Evolutionary conservation across 2,888 invertebrate genomes (phyloP).

Genomic region (Graphium colonna): DNA sequence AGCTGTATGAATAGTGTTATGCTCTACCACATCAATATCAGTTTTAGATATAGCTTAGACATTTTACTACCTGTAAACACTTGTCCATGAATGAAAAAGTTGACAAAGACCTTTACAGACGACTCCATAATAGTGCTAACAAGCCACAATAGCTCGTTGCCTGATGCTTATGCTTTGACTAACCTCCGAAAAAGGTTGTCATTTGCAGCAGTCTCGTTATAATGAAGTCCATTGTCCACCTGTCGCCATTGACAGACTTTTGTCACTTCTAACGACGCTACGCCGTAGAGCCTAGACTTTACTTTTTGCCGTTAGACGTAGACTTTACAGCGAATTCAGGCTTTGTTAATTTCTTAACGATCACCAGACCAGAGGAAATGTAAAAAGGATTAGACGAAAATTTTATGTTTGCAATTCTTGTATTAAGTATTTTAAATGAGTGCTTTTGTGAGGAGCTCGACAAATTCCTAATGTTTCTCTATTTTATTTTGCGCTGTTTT

Average conservation of each 20-base stretch:
- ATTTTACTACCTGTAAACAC: too few relatives aligned
- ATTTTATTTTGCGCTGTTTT: too few relatives aligned
- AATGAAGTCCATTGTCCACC: not conserved
- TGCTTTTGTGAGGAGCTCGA: too few relatives aligned
- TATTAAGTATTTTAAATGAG: too few relatives aligned
- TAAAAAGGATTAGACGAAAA: too few relatives aligned
- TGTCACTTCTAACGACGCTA: slow-evolving; percentile 14
- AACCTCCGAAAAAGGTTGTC: not conserved
- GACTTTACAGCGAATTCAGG: slow-evolving; percentile 3
- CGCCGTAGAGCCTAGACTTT: too few relatives aligned
- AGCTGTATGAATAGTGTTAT: too few relatives aligned
- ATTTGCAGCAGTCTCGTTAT: not conserved
- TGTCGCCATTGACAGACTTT: slow-evolving; percentile 23
- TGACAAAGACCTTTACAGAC: not conserved
- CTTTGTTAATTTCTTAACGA: not conserved
- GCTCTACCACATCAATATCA: too few relatives aligned
- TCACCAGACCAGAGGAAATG: not conserved
- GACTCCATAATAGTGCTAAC: slow-evolving; percentile 56
- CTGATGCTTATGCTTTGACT: slow-evolving; percentile 45
- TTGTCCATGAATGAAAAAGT: too few relatives aligned
- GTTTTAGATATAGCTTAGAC: too few relatives aligned
- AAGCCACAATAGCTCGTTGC: slow-evolving; percentile 76
- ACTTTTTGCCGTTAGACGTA: slow-evolving; percentile 19
- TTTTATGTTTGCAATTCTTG: too few relatives aligned
- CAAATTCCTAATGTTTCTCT: too few relatives aligned